These are phyloP conservation scores for Polyploca ridens DNA, from an alignment of 2,888 invertebrate genomes.

Conservation along the genomic window DNA sequence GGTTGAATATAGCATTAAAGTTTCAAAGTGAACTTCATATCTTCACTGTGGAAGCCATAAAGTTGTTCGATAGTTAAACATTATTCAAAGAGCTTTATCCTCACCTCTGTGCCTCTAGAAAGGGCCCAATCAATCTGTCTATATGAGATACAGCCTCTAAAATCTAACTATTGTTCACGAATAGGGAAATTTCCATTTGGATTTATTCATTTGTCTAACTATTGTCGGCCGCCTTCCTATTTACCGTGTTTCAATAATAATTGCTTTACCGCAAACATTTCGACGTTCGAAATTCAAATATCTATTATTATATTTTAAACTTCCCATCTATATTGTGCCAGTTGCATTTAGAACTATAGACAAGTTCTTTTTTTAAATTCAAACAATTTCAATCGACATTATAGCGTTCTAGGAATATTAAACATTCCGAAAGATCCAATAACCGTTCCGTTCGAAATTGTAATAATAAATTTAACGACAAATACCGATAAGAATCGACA, in stretches of 20 bases:
- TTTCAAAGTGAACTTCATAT: constrained; percentile 15
- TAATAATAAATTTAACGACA: constrained; percentile 78
- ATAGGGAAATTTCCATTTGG: constrained; percentile 83
- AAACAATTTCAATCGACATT: constrained; percentile 19
- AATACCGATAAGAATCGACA: constrained; percentile 81
- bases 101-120: constrained; percentile 58
- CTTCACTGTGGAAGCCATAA: background rate
- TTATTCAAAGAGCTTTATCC: constrained; percentile 48
- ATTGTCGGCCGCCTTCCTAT: constrained; percentile 69
- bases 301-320: constrained; percentile 21
- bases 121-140: constrained; percentile 83
- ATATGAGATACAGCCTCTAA: constrained; percentile 82
- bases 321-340: constrained; percentile 14
- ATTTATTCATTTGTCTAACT: constrained; percentile 84
- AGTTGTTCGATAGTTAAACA: constrained; percentile 20
- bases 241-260: constrained; percentile 59
- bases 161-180: constrained; percentile 83
- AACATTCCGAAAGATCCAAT: constrained; percentile 50
- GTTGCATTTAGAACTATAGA: constrained; percentile 23
- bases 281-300: constrained; percentile 30
- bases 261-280: constrained; percentile 51
- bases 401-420: constrained; percentile 21
- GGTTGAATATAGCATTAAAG: background rate
- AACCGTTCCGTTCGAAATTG: constrained; percentile 55
- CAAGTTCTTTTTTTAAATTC: constrained; percentile 35